A percentile compares a stretch with the other conserved stretches of the same genome.
Evolutionary conservation across 2,888 invertebrate species (phyloP).

Genomic region (Nasonia oneida): DNA sequence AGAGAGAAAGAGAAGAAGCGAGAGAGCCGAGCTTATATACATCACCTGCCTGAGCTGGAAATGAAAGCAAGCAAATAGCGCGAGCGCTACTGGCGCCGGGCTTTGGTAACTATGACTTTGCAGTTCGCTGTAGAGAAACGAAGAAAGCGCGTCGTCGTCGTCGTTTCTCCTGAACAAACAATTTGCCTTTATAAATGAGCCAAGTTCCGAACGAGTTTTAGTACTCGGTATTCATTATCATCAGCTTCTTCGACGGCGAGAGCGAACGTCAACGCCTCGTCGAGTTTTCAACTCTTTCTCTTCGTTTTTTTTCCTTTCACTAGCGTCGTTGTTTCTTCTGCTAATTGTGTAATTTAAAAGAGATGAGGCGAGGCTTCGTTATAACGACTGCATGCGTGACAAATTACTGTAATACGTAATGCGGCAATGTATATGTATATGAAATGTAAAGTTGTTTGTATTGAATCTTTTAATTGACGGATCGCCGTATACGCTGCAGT

Average conservation of each 20-base stretch:
- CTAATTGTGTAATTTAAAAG: conserved; percentile 46
- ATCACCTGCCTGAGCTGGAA: conserved; percentile 61
- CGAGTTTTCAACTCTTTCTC: conserved; percentile 34
- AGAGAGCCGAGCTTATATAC: conserved; percentile 53
- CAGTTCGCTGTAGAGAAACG: conserved; percentile 56
- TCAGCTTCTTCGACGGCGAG: conserved; percentile 68
- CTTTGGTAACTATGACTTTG: conserved; percentile 74
- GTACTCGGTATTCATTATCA: conserved; percentile 73
- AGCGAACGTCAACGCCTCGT: conserved; percentile 52
- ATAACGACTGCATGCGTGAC: not conserved
- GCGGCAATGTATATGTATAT: not conserved
- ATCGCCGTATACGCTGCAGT: not conserved
- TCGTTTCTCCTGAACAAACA: conserved; percentile 69
- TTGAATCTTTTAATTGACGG: not conserved
- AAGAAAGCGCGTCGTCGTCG: conserved; percentile 36
- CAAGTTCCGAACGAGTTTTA: conserved; percentile 70
- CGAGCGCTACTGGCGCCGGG: conserved; percentile 28
- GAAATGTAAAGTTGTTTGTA: not conserved
- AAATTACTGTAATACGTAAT: not conserved
- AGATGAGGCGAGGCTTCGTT: not conserved
- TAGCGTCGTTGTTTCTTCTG: conserved; percentile 16
- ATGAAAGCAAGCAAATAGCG: conserved; percentile 68
- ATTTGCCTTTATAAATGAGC: conserved; percentile 76
- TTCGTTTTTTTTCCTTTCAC: not conserved
- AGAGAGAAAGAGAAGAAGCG: conserved; percentile 11